Percentiles rank a stretch among this genome's conserved stretches.
Conservation (phyloP, 2,797 vertebrate genomes). For the Schizopygopsis pylzovi region DNA sequence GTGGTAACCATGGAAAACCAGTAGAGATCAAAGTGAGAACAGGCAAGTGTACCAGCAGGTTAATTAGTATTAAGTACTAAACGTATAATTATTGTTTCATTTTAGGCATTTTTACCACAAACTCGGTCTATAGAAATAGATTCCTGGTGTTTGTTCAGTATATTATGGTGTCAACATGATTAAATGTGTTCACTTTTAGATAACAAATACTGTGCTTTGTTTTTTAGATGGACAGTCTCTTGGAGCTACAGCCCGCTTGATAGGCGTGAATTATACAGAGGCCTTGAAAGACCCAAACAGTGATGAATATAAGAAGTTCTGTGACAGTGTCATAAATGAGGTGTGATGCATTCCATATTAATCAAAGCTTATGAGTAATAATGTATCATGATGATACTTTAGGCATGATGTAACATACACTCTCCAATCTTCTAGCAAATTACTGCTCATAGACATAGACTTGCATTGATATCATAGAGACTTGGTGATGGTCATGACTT, state of each 20-base stretch:
- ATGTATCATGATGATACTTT: not conserved
- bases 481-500: not conserved
- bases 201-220: conserved; percentile 47
- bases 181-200: not conserved
- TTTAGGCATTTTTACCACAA: not conserved
- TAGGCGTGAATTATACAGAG: conserved; percentile 72
- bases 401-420: not conserved
- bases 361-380: not conserved
- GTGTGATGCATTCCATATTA: conserved; percentile 68
- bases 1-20: conserved; percentile 59
- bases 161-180: not conserved
- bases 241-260: conserved; percentile 72
- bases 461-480: not conserved
- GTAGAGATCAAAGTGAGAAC: conserved; percentile 67
- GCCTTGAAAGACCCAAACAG: conserved; percentile 76
- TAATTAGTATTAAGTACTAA: not conserved
- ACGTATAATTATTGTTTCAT: not conserved
- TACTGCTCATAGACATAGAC: not conserved
- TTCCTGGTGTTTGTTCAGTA: not conserved
- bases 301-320: conserved; percentile 75
- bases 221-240: conserved; percentile 79
- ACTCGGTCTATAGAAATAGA: not conserved
- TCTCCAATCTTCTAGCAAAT: not conserved
- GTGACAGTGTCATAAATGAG: conserved; percentile 69
- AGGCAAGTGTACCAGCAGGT: conserved; percentile 58